Conservation (phyloP, 2,113 vertebrate species). For the Atrichornis clamosus region DNA sequence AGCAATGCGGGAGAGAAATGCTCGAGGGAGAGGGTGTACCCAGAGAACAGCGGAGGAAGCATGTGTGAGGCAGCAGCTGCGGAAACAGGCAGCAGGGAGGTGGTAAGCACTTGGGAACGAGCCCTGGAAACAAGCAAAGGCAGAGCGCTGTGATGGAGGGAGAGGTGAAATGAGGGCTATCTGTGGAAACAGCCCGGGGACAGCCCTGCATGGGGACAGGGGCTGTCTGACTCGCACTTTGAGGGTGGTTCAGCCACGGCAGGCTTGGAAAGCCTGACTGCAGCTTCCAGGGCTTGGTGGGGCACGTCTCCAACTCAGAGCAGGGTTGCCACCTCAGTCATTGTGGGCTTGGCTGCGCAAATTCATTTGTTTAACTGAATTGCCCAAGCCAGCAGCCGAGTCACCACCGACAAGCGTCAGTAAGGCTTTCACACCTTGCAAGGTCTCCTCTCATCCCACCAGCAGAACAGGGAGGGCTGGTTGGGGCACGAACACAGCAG, state of each 20-base stretch:
- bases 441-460: neutral
- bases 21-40: constrained; percentile 25
- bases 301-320: neutral
- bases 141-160: neutral
- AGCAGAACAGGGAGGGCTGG: neutral
- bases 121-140: neutral
- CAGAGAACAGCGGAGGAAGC: neutral
- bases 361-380: neutral
- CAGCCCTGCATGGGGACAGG: neutral
- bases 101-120: neutral
- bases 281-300: accelerated
- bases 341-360: neutral
- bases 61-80: constrained; percentile 2
- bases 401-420: neutral
- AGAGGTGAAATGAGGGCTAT: neutral
- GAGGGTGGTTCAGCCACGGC: neutral
- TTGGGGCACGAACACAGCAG: neutral
- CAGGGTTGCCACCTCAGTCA: neutral
- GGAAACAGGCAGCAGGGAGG: constrained; percentile 17
- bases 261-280: neutral
- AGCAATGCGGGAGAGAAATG: neutral
- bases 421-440: neutral
- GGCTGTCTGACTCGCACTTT: neutral
- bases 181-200: neutral
- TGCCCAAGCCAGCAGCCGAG: neutral